A percentile compares a stretch with the other conserved stretches of the same genome.
Evolutionary conservation across 2,113 vertebrate genomes (phyloP).

Genomic region (Pedetes capensis): DNA sequence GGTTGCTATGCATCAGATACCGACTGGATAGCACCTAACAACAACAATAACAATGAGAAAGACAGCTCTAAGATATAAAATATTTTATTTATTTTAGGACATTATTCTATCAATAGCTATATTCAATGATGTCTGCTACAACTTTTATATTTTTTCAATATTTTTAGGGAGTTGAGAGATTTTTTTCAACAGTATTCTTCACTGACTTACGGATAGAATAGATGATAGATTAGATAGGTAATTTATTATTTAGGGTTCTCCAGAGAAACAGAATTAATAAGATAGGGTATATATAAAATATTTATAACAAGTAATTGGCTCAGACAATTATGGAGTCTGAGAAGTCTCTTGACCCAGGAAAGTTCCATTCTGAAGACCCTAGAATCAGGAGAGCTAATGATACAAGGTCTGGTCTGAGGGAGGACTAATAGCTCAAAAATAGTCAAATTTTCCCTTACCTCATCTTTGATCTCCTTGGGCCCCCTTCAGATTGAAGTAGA

Average conservation of each 20-base stretch:
- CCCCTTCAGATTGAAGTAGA: not conserved
- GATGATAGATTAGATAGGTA: too few species aligned
- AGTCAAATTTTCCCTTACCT: not conserved
- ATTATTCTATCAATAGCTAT: not conserved
- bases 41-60: not conserved
- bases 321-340: not conserved
- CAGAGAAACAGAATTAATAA: not conserved
- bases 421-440: not conserved
- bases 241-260: not conserved
- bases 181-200: not conserved
- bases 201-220: not conserved
- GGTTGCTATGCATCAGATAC: too few species aligned
- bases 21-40: too few species aligned
- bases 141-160: not conserved
- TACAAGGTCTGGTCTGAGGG: not conserved
- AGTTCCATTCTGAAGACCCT: not conserved
- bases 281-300: not conserved
- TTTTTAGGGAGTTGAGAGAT: not conserved
- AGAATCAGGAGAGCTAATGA: rapidly evolving
- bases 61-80: not conserved
- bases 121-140: not conserved
- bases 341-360: not conserved
- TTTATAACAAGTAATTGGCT: not conserved
- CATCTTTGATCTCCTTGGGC: not conserved
- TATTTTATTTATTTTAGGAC: not conserved